These are phyloP conservation scores for Lordiphosa stackelbergi DNA, from an alignment of 1,140 invertebrate genomes.

Conservation along the genomic window DNA sequence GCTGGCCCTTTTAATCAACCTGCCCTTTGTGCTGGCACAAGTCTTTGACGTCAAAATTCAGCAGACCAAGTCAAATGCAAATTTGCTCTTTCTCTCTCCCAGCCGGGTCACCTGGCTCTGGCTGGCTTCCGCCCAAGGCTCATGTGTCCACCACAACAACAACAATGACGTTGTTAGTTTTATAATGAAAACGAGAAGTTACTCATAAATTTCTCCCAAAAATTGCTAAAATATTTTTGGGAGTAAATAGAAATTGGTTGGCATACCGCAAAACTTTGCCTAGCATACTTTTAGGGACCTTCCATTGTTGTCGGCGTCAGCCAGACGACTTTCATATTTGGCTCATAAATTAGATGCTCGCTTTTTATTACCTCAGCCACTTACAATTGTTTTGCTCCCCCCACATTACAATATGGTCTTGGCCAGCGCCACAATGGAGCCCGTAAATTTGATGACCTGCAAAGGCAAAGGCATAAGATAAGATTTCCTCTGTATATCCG, in stretches of 20 bases:
- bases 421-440: constrained; percentile 61
- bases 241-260: too few relatives aligned
- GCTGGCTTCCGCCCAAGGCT: too few relatives aligned
- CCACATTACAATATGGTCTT: constrained; percentile 49
- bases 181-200: constrained; percentile 1
- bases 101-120: too few relatives aligned
- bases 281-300: constrained; percentile 35
- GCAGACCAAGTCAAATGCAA: constrained; percentile 21
- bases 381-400: background rate
- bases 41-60: constrained; percentile 28
- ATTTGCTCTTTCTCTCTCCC: constrained; percentile 2
- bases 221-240: too few relatives aligned
- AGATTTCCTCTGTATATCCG: too few relatives aligned
- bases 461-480: background rate
- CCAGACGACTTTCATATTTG: background rate
- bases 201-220: constrained; percentile 1
- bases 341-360: background rate
- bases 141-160: background rate
- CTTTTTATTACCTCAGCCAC: background rate
- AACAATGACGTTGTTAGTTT: background rate
- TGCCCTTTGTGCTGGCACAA: background rate
- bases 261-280: too few relatives aligned
- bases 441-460: constrained; percentile 60
- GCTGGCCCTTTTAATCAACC: constrained; percentile 38
- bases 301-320: constrained; percentile 13